phyloP scores from a whole-genome alignment of 92 coral and sea anemone species.

The Plumapathes pennacea region DNA sequence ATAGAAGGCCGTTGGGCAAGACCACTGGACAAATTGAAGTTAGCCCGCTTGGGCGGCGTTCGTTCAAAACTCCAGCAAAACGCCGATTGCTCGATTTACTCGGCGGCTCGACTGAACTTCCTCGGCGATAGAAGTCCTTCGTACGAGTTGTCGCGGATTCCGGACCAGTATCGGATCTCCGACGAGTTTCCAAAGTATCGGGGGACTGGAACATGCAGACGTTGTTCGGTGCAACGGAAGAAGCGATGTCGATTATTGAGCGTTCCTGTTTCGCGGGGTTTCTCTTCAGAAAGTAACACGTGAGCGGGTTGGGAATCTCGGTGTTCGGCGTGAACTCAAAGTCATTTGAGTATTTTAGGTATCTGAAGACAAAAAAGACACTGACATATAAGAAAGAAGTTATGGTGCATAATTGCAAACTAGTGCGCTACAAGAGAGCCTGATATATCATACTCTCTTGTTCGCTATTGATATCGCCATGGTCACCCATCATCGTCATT shows the following conservation, averaged over 20 bases:
- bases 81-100: too few species aligned
- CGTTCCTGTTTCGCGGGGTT: slow-evolving; percentile 53
- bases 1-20: too few species aligned
- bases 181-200: slow-evolving; percentile 68
- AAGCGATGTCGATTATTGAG: slow-evolving; percentile 77
- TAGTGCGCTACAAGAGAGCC: not conserved
- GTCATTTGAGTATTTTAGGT: slow-evolving; percentile 66
- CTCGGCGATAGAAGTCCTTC: too few species aligned
- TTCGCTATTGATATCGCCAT: too few species aligned
- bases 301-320: slow-evolving; percentile 82
- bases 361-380: slow-evolving; percentile 44
- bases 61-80: too few species aligned
- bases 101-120: too few species aligned
- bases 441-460: too few species aligned
- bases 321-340: slow-evolving; percentile 76
- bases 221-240: slow-evolving; percentile 83
- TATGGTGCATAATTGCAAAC: not conserved
- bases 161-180: slow-evolving; percentile 46
- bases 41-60: too few species aligned
- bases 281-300: slow-evolving; percentile 83
- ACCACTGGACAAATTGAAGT: too few species aligned
- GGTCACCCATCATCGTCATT: too few species aligned
- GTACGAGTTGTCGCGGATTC: too few species aligned
- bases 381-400: too few species aligned
- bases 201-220: slow-evolving; percentile 93